These are phyloP conservation scores for Condylostylus longicornis DNA, from an alignment of 1,140 invertebrate genomes.

Conservation along the genomic window DNA sequence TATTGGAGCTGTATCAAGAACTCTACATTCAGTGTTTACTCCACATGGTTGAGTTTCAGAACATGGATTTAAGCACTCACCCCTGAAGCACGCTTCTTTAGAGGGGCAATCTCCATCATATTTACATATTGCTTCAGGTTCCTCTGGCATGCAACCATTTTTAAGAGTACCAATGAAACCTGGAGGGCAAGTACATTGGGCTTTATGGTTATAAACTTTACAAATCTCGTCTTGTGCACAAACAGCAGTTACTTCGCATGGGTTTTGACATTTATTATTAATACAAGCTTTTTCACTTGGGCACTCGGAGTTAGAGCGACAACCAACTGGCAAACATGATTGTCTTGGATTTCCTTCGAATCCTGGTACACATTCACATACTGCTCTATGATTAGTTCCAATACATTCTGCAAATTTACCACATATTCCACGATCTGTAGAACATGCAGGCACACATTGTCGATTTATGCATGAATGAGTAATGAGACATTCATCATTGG, in stretches of 20 bases:
- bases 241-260: constrained; percentile 47
- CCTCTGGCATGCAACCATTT: constrained; percentile 48
- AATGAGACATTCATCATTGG: constrained; percentile 56
- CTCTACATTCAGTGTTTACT: constrained; percentile 61
- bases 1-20: constrained; percentile 65
- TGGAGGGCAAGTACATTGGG: constrained; percentile 62
- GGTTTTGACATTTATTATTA: constrained; percentile 61
- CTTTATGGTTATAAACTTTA: constrained; percentile 55
- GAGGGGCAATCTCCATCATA: constrained; percentile 68
- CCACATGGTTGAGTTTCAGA: constrained; percentile 63
- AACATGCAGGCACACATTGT: constrained; percentile 63
- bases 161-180: constrained; percentile 56
- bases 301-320: constrained; percentile 58
- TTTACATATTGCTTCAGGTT: constrained; percentile 44
- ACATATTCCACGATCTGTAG: constrained; percentile 46
- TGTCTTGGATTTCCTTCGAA: constrained; percentile 65
- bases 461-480: constrained; percentile 62
- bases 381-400: constrained; percentile 52
- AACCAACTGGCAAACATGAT: constrained; percentile 58
- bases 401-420: constrained; percentile 58
- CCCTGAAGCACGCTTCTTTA: constrained; percentile 64
- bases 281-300: constrained; percentile 60
- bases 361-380: constrained; percentile 67
- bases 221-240: constrained; percentile 58
- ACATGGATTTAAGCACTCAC: constrained; percentile 73